Conservation (phyloP, 37 sponge, comb jelly and placozoan species). For the Spongilla lacustris region DNA sequence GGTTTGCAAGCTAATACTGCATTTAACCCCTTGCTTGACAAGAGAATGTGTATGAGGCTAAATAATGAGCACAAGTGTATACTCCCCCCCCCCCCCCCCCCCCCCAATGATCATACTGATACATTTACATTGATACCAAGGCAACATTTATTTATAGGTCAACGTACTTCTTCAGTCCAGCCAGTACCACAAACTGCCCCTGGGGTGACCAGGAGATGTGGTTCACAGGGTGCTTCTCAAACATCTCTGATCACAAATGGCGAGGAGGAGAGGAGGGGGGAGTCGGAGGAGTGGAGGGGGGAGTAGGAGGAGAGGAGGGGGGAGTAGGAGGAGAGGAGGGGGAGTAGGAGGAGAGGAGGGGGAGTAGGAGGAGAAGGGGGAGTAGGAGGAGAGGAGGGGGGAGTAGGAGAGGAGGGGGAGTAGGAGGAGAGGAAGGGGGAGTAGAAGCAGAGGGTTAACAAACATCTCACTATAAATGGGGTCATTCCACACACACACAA, state of each 20-base stretch:
- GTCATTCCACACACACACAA: too few relatives aligned
- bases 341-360: too few relatives aligned
- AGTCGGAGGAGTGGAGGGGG: neutral
- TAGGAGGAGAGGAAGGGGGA: neutral
- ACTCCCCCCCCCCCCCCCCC: too few relatives aligned
- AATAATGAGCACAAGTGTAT: too few relatives aligned
- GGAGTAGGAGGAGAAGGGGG: neutral
- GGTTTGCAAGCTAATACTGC: too few relatives aligned
- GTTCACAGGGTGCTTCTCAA: constrained; percentile 41
- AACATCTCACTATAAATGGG: too few relatives aligned
- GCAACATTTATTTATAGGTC: neutral
- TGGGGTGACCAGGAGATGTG: constrained; percentile 90
- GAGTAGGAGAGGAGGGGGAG: neutral
- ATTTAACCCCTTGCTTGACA: too few relatives aligned
- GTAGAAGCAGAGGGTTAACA: neutral
- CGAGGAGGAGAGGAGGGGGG: neutral
- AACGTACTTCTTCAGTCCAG: constrained; percentile 71
- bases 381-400: neutral
- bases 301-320: neutral
- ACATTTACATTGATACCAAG: too few relatives aligned
- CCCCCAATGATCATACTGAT: too few relatives aligned
- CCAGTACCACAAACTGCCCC: constrained; percentile 91
- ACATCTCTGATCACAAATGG: neutral
- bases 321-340: neutral
- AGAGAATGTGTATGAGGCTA: too few relatives aligned